Evolutionary conservation across 1,140 invertebrate species (phyloP), one percentile per base, ranked within the genome.

Genomic region (Papilio xuthus): DNA sequence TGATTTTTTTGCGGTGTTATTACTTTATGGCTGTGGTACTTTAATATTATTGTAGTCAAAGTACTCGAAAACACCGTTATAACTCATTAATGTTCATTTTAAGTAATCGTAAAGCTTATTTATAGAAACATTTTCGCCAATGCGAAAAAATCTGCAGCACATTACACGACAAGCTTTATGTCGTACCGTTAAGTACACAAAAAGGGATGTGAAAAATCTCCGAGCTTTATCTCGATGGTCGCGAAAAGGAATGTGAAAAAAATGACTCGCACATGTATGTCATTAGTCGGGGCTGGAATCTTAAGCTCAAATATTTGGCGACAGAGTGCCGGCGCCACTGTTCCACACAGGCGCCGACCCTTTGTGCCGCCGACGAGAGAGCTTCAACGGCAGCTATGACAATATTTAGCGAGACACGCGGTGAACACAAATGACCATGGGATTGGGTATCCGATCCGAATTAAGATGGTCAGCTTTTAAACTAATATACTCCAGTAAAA

Each of bases 401-500:
- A 93, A 92, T 90, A 93, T 91, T 88, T 84, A 74, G 78, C 71
- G 86, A 88, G 83, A 87, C 86, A 90, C 83, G 87, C 83, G 88
- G 90, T 93, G 88, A 92, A 92, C 90, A 93, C 89, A 92, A 92
- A 91, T 92, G 88, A 92, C 88, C 92, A 89, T 90, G 79, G 87
- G 88, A 93, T 92, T 91, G 87, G 85, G 82, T 84, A 81, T 83
- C 81, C n/a, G 77, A 77, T 80, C 63, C 76, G 63, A 63, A 73
- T 76, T 76, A 63, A 76, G 41, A 73, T 20, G 42, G 71, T 50
- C 42, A n/a, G 70, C 37, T 26, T 70, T 73, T 44, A 73, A 71
- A 73, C 71, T 73, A 73, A 73, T 73, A 73, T 73, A n/a, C 71
- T 72, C 70, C 1, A 28, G 42, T 73, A 73, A 73, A 73, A 15